phyloP scores from a whole-genome alignment of 2,113 vertebrate species.

The Paratilapia polleni region DNA sequence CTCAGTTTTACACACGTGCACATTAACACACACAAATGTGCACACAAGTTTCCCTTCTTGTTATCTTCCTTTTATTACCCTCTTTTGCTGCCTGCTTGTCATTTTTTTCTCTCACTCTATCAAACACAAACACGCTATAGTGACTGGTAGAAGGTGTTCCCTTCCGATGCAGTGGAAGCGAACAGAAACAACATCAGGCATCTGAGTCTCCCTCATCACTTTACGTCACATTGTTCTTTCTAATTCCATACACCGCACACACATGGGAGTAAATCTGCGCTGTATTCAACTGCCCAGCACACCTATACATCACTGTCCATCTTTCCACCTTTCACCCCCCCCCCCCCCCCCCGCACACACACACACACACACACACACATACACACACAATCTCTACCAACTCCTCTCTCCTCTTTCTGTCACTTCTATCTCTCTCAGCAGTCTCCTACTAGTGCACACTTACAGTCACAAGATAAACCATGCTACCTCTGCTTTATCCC shows the following conservation, averaged over 20 bases:
- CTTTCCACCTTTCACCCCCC: slow-evolving; percentile 16
- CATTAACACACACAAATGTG: background rate
- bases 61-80: slow-evolving; percentile 41
- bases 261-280: slow-evolving; percentile 45
- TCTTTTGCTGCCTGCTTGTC: slow-evolving; percentile 23
- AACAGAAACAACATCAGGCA: slow-evolving; percentile 43
- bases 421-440: slow-evolving; percentile 32
- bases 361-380: no score
- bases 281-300: slow-evolving; percentile 24
- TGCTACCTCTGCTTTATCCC: slow-evolving; percentile 52
- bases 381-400: background rate
- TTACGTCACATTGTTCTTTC: slow-evolving; percentile 61
- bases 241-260: slow-evolving; percentile 58
- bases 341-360: no score
- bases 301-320: slow-evolving; percentile 69
- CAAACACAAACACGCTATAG: slow-evolving; percentile 19
- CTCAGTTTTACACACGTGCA: slow-evolving; percentile 4
- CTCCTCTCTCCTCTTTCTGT: slow-evolving; percentile 10
- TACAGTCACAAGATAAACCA: slow-evolving; percentile 57
- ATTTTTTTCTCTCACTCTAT: background rate
- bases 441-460: slow-evolving; percentile 39
- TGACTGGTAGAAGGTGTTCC: slow-evolving; percentile 41
- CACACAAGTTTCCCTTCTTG: slow-evolving; percentile 9
- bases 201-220: slow-evolving; percentile 59
- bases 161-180: slow-evolving; percentile 24